Evolutionary conservation across 2,888 invertebrate genomes (phyloP).

Genomic region (Acleris cristana): DNA sequence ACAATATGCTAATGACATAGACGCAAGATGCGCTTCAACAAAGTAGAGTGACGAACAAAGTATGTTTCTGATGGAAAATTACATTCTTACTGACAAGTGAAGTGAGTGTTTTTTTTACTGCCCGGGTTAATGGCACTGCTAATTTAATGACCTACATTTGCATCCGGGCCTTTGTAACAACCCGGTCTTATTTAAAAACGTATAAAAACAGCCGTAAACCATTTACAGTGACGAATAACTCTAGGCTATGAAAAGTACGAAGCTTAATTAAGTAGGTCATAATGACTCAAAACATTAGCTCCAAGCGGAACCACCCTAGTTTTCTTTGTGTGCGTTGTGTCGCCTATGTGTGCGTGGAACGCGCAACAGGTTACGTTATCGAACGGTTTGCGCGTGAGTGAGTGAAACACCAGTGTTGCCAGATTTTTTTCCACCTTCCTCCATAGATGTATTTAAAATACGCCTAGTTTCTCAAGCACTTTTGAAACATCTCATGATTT

Average conservation of each 20-base stretch:
- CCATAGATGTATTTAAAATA: too few species aligned
- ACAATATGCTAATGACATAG: too few species aligned
- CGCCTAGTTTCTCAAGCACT: too few species aligned
- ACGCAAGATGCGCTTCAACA: too few species aligned
- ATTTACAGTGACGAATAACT: slow-evolving; percentile 20
- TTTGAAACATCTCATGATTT: too few species aligned
- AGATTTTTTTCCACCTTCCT: too few species aligned
- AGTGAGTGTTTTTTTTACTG: not conserved
- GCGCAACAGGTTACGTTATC: slow-evolving; percentile 38
- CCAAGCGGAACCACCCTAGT: slow-evolving; percentile 30
- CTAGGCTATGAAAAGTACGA: slow-evolving; percentile 17
- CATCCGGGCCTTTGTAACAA: slow-evolving; percentile 7
- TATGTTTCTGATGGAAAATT: too few species aligned
- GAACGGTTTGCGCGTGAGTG: slow-evolving; percentile 23
- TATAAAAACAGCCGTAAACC: slow-evolving; percentile 14
- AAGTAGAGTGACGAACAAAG: too few species aligned
- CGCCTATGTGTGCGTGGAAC: slow-evolving; percentile 22
- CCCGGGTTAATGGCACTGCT: not conserved
- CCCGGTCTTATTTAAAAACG: slow-evolving; percentile 10
- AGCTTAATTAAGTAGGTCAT: slow-evolving; percentile 27
- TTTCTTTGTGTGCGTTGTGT: slow-evolving; percentile 7
- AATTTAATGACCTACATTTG: slow-evolving; percentile 11
- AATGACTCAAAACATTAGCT: slow-evolving; percentile 20
- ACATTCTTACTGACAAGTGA: too few species aligned
- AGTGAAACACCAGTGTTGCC: slow-evolving; percentile 10